These are phyloP conservation scores for Aproaerema taeniolella DNA, from an alignment of 2,888 invertebrate genomes.

Conservation along the genomic window DNA sequence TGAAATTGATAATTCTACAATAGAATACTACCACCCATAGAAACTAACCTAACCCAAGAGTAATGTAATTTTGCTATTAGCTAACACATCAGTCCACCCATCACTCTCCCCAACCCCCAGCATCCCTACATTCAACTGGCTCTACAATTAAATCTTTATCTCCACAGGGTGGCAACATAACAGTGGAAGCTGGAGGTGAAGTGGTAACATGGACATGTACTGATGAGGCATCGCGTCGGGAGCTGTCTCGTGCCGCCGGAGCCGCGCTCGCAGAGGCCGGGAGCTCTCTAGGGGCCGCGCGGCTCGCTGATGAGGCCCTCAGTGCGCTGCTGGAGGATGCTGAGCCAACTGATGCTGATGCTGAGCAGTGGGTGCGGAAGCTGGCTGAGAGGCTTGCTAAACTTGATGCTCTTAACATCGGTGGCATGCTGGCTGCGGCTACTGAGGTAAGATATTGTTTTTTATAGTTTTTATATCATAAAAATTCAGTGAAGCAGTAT, in stretches of 20 bases:
- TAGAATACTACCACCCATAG: too few species aligned
- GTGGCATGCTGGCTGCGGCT: conserved; percentile 83
- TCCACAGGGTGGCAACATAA: conserved; percentile 25
- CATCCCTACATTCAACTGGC: too few species aligned
- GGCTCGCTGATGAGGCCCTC: conserved; percentile 84
- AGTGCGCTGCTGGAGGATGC: conserved; percentile 87
- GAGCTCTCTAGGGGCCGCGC: conserved; percentile 52
- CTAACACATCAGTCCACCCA: too few species aligned
- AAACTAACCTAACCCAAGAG: too few species aligned
- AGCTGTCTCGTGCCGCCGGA: conserved; percentile 30
- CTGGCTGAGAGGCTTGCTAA: conserved; percentile 91
- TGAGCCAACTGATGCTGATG: conserved; percentile 92
- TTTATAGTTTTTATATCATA: too few species aligned
- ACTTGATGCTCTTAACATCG: conserved; percentile 81
- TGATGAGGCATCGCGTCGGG: conserved; percentile 23
- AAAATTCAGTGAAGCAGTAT: too few species aligned
- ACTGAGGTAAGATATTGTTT: conserved; percentile 85
- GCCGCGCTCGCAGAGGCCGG: conserved; percentile 84
- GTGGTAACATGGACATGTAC: conserved; percentile 26
- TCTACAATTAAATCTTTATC: too few species aligned
- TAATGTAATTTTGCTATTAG: too few species aligned
- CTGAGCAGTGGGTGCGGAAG: conserved; percentile 81
- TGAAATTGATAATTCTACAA: too few species aligned
- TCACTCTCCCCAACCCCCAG: too few species aligned
- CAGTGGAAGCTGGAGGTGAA: conserved; percentile 30